Conservation (phyloP, 2,888 invertebrate genomes). For the Cryptus viduatorius region DNA sequence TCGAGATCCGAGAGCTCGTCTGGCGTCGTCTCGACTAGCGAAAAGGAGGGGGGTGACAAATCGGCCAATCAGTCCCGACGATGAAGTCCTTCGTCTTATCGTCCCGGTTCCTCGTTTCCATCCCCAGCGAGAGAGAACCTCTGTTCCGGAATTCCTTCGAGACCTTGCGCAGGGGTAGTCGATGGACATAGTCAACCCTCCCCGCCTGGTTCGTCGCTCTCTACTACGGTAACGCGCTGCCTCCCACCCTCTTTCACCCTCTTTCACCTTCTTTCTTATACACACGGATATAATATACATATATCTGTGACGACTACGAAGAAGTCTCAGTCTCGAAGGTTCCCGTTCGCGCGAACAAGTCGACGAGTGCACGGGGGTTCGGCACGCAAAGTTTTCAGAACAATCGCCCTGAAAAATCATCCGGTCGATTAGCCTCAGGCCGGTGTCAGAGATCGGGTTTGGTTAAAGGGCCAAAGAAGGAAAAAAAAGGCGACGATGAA, state of each 20-base stretch:
- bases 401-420: conserved; percentile 80
- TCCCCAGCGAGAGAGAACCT: conserved; percentile 28
- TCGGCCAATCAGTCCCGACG: conserved; percentile 82
- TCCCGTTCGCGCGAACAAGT: conserved; percentile 22
- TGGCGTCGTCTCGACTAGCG: conserved; percentile 61
- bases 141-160: conserved; percentile 51
- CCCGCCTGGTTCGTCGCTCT: not conserved
- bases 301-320: not conserved
- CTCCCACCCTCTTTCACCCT: conserved; percentile 22
- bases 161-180: not conserved
- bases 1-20: conserved; percentile 57
- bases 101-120: conserved; percentile 67
- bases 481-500: conserved; percentile 42
- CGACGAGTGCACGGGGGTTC: not conserved
- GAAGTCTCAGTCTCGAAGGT: conserved; percentile 8
- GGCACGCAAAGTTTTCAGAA: conserved; percentile 73
- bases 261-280: conserved; percentile 22
- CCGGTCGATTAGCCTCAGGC: conserved; percentile 77
- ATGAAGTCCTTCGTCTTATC: conserved; percentile 82
- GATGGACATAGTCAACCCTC: not conserved
- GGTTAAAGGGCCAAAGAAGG: conserved; percentile 37
- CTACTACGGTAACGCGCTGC: conserved; percentile 5
- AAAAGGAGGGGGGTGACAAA: conserved; percentile 77
- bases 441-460: conserved; percentile 39
- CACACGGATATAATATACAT: not conserved